These are phyloP conservation scores for Falco cherrug DNA, from an alignment of 2,797 vertebrate genomes.

Conservation along the genomic window DNA sequence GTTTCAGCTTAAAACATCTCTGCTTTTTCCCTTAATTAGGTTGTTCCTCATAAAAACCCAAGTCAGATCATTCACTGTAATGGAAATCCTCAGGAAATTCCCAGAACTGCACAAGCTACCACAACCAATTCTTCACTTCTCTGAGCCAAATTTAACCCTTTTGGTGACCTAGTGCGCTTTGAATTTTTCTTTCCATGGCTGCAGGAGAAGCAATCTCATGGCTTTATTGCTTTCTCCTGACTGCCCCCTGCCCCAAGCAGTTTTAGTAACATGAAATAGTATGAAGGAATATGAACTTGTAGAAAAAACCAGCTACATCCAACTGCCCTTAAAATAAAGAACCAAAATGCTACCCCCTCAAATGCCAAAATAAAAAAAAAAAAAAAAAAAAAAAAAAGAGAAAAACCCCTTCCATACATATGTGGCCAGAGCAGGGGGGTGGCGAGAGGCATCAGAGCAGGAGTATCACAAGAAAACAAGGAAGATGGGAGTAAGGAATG, in stretches of 20 bases:
- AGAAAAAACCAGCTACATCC: not conserved
- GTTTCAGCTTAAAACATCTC: not conserved
- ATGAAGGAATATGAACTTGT: not conserved
- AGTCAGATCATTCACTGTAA: conserved; percentile 30
- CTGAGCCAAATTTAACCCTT: not conserved
- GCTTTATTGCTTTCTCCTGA: not conserved
- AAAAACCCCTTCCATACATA: not conserved
- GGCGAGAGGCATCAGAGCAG: not conserved
- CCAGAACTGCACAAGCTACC: conserved; percentile 27
- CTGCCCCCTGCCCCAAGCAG: not conserved
- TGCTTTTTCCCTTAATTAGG: conserved; percentile 8
- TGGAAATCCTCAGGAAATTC: conserved; percentile 65
- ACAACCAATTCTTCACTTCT: conserved; percentile 24
- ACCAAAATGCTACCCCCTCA: not conserved
- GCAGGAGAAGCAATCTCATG: not conserved
- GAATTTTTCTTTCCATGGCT: not conserved
- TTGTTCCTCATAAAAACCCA: conserved; percentile 43
- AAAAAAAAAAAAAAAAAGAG: too few relatives aligned
- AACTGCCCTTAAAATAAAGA: not conserved
- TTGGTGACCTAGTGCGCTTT: not conserved
- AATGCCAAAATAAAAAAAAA: not conserved
- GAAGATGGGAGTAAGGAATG: not conserved
- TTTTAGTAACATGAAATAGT: not conserved
- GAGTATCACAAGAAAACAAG: not conserved
- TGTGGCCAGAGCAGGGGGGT: not conserved